phyloP scores from a whole-genome alignment of 2,113 vertebrate species.

The Burhinus oedicnemus region DNA sequence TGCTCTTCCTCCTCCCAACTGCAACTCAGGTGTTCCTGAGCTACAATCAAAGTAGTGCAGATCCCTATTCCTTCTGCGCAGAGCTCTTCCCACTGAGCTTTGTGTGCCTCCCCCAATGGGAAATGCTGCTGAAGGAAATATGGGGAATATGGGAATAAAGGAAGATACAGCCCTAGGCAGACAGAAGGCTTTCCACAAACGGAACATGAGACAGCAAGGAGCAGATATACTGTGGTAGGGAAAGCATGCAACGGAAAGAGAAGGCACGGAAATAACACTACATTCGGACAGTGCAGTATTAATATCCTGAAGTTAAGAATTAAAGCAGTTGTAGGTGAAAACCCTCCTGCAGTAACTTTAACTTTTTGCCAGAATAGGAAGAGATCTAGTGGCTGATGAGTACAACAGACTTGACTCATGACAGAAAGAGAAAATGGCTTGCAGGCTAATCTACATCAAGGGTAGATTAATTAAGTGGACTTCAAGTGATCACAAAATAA shows the following conservation, averaged over 20 bases:
- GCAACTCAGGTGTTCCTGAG: background rate
- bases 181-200: background rate
- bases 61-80: background rate
- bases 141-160: background rate
- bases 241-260: background rate
- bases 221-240: background rate
- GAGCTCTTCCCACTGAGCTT: background rate
- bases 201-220: background rate
- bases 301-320: background rate
- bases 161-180: background rate
- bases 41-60: background rate
- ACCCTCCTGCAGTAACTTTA: background rate
- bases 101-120: background rate
- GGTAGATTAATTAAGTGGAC: background rate
- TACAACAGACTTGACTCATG: background rate
- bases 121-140: slow-evolving; percentile 11
- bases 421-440: background rate
- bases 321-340: background rate
- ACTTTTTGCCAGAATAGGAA: background rate
- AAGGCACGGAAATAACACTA: background rate
- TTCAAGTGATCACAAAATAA: background rate
- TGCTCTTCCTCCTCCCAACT: background rate
- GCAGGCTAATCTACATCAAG: too few relatives aligned
- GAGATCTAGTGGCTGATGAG: background rate
- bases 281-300: background rate